Conservation (phyloP, 2,797 vertebrate genomes). For the Falco rusticolus region DNA sequence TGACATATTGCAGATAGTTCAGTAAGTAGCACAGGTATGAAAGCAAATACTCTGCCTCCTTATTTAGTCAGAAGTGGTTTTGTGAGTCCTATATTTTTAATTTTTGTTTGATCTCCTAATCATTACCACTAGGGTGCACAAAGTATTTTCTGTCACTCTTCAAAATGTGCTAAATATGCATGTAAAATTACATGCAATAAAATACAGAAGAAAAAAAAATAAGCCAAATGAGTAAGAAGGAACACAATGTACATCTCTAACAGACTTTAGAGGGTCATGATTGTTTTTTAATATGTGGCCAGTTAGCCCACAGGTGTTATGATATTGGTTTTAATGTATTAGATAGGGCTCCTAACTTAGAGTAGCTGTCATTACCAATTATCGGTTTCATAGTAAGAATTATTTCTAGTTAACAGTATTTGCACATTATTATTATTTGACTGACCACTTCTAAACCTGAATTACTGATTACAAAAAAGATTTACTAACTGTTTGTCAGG, state of each 20-base stretch:
- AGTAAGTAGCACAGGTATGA: not conserved
- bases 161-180: not conserved
- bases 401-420: not conserved
- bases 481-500: not conserved
- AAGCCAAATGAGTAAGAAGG: not conserved
- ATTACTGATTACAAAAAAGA: no score
- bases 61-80: not conserved
- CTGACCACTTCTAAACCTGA: not conserved
- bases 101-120: constrained; percentile 29
- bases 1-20: not conserved
- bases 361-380: not conserved
- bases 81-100: not conserved
- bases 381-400: not conserved
- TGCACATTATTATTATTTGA: not conserved
- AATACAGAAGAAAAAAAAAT: not conserved
- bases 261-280: not conserved
- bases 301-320: not conserved
- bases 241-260: not conserved
- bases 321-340: not conserved
- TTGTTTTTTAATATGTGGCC: not conserved
- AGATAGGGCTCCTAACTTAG: not conserved
- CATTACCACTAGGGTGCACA: not conserved
- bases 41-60: not conserved
- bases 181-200: not conserved
- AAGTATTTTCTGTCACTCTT: not conserved